Evolutionary conservation across 2,797 vertebrate species (phyloP).

Genomic region (Sebastes melanostomus): DNA sequence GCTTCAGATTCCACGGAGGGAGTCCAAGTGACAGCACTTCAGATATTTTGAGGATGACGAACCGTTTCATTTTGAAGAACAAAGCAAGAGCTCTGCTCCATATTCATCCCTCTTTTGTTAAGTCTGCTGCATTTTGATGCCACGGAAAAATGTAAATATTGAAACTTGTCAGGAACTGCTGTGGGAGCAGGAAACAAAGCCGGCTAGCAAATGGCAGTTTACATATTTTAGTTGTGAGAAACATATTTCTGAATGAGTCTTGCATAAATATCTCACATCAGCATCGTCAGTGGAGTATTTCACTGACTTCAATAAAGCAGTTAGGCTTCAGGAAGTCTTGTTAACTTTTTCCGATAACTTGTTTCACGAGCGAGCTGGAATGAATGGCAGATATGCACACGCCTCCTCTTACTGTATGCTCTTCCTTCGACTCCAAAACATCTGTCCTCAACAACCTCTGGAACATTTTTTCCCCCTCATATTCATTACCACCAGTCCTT

Average conservation of each 20-base stretch:
- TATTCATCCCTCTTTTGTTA: slow-evolving; percentile 76
- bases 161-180: slow-evolving; percentile 82
- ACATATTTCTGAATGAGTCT: slow-evolving; percentile 70
- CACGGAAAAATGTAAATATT: slow-evolving; percentile 91
- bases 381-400: background rate
- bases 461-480: background rate
- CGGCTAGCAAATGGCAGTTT: slow-evolving; percentile 69
- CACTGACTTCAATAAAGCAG: slow-evolving; percentile 31
- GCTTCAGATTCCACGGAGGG: slow-evolving; percentile 66
- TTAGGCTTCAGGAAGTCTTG: slow-evolving; percentile 33
- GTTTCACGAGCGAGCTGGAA: background rate
- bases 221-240: slow-evolving; percentile 78
- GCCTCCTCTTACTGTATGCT: background rate
- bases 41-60: slow-evolving; percentile 72
- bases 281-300: slow-evolving; percentile 18
- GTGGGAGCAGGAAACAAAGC: slow-evolving; percentile 69
- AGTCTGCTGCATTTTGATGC: slow-evolving; percentile 84
- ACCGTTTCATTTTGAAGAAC: slow-evolving; percentile 82
- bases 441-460: background rate
- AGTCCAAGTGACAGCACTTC: slow-evolving; percentile 64
- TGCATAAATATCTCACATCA: slow-evolving; percentile 64
- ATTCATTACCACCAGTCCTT: background rate
- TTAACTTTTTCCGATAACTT: slow-evolving; percentile 20
- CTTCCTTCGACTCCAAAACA: background rate
- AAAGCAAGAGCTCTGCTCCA: slow-evolving; percentile 75